Evolutionary conservation across 2,797 vertebrate species (phyloP), one percentile per base, ranked within the genome.

Genomic region (Nyctalus aviator): DNA sequence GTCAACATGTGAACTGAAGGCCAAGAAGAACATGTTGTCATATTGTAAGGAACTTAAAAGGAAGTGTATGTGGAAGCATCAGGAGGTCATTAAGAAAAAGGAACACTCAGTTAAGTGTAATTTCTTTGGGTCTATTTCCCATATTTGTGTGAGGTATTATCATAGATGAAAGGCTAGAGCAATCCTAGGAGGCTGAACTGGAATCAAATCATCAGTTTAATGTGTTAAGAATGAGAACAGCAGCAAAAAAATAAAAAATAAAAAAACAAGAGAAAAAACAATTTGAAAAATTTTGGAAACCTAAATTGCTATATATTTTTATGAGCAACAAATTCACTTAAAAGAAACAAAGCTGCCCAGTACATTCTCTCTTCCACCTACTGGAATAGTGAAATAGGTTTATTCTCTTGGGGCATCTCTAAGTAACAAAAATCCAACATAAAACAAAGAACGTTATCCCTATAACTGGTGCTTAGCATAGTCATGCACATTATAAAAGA

Each of bases 91-190:
- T 57, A 82, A 79, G 50, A 90, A 75, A 84, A 88, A 92, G n/a
- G 25, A 93, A 62, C 14, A 71, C 7, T 90, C 9, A 12, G 37
- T 55, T 78, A 84, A 72, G 20, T 72, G 17, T 76, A 88, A 84
- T 87, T 76, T 92, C 15, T 44, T 83, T 92, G 87, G 44, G 37
- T 92, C 50, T 93, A 72, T 89, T 91, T 93, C 97, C 73, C 96
- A 99, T 99, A 98, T 99, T 97, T 99, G 99, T 27, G 98, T 99
- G 99, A 91, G 98, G 99, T 98, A 99, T 98, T 97, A 98, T 98
- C 93, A 98, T 99, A 99, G 99, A 99, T 96, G 98, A 99, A 57
- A 98, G 99, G 98, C 98, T 99, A 99, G 98, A 99, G 97, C 99
- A 83, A 79, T 75, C 37, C 37, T 53, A 57, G 46, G 95, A 55